Conservation (phyloP, 2,888 invertebrate species). For the Phalera bucephala region DNA sequence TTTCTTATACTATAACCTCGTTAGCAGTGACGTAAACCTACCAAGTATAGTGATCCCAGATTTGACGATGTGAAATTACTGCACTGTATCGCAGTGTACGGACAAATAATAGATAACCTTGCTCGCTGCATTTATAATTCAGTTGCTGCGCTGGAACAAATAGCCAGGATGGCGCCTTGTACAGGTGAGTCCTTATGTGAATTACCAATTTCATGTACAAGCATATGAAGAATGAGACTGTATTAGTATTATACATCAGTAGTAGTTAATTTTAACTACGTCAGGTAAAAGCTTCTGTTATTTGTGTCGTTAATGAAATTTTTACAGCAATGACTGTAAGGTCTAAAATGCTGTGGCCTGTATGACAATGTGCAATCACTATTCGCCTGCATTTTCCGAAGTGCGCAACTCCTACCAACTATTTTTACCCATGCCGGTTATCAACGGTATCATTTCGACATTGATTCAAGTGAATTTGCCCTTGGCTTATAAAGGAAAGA, state of each 20-base stretch:
- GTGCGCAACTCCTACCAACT: conserved; percentile 26
- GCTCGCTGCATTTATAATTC: conserved; percentile 76
- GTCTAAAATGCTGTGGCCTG: conserved; percentile 17
- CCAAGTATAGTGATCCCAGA: conserved; percentile 46
- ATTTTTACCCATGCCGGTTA: conserved; percentile 12
- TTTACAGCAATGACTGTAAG: conserved; percentile 10
- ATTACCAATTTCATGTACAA: background rate
- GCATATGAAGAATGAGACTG: background rate
- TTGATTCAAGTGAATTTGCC: background rate
- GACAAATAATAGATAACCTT: conserved; percentile 62
- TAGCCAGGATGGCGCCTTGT: conserved; percentile 75
- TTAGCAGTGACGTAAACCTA: conserved; percentile 71
- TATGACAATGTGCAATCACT: conserved; percentile 20
- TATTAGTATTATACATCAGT: background rate
- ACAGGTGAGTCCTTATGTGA: conserved; percentile 60
- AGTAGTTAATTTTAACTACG: no score
- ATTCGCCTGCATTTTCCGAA: conserved; percentile 24
- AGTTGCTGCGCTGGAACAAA: conserved; percentile 67
- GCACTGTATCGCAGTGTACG: conserved; percentile 42
- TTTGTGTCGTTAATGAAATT: no score
- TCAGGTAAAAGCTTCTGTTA: no score
- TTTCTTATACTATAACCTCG: conserved; percentile 64
- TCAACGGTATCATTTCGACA: background rate
- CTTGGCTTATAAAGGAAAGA: background rate
- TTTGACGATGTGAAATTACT: conserved; percentile 38